Base-by-base conservation (phyloP, 2,888 invertebrate species). In the Xylota sylvarum region DNA sequence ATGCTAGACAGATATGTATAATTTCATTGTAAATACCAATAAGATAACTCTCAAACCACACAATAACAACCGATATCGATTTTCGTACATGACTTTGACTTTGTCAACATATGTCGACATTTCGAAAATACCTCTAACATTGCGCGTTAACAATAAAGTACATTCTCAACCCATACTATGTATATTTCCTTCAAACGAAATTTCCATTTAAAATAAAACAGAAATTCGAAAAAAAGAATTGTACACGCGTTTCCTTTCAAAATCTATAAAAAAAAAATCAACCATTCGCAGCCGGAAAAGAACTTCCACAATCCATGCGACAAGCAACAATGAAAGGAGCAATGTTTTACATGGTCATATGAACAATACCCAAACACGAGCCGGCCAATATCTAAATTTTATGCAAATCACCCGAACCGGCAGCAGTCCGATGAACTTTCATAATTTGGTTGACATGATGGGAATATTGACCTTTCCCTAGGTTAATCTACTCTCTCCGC, bases 401-500 rank as follows among this genome's bases (percentile, higher is more conserved):
- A 60, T 60, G 60, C 17, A 60, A 73, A 73, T 73, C 27, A 27
- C 37, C 50, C 17, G 6, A 27, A 60, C 27, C 27, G 60, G 37
- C 60, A 73, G 37, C 60, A 72, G 60, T 72, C 50, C 72, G 27
- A 50, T 48, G 17, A 48, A 48, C 72, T 60, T 17, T 50, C 72
- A 58, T 37, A 70, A 30, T 65, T 48, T 35, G 4, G 32, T 65
- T 50, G 65, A 35, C 50, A 50, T 46, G 12, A 40, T 69, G 37
- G 10, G n/a, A 56, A 32, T 70, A 9, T 46, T 58, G 58, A 70
- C 70, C 56, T 70, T 70, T 19, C 58, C 10, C 35, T 23, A 58
- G 35, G 48, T 60, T 72, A 72, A 72, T 46, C 56, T 72, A 19
- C 19, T 40, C 46, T 58, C 43, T 46, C 46, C 32, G 32, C 46